Percentiles rank a stretch among this genome's conserved stretches.
Conservation (phyloP, 1,140 invertebrate genomes). For the Gryon sp. region DNA sequence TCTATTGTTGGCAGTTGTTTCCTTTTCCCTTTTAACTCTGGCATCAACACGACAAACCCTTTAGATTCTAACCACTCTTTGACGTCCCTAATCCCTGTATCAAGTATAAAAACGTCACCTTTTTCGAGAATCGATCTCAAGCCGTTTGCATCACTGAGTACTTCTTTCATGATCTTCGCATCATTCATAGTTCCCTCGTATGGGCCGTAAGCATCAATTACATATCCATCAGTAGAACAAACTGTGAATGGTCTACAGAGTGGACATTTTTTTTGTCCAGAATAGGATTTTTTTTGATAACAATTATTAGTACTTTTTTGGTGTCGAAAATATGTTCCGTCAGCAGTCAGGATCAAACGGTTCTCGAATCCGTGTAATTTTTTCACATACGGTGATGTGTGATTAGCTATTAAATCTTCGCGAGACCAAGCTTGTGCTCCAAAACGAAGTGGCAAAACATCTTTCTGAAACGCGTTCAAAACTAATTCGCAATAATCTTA, state of each 20-base stretch:
- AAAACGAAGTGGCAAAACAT: too few species aligned
- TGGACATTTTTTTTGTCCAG: constrained; percentile 4
- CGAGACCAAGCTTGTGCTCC: too few species aligned
- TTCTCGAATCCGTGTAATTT: constrained; percentile 5
- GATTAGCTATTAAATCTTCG: not conserved
- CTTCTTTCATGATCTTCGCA: constrained; percentile 5
- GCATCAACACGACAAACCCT: constrained; percentile 1
- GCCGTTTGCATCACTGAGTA: not conserved
- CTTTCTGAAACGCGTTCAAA: not conserved
- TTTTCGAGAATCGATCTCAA: constrained; percentile 1
- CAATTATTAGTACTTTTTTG: constrained; percentile 8
- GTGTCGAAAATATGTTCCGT: constrained; percentile 9
- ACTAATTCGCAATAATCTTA: constrained; percentile 1
- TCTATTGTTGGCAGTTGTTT: constrained; percentile 7
- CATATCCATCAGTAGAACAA: constrained; percentile 9
- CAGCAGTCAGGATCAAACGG: not conserved
- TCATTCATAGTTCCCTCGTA: constrained; percentile 2
- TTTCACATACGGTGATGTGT: not conserved
- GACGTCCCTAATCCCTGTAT: not conserved
- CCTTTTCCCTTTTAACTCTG: not conserved
- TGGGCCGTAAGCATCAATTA: constrained; percentile 1
- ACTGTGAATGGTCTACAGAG: constrained; percentile 14
- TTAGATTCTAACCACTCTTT: not conserved
- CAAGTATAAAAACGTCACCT: constrained; percentile 4
- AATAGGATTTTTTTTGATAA: constrained; percentile 17